Evolutionary conservation across 2,888 invertebrate species (phyloP).

Genomic region (Drosophila kokeensis): DNA sequence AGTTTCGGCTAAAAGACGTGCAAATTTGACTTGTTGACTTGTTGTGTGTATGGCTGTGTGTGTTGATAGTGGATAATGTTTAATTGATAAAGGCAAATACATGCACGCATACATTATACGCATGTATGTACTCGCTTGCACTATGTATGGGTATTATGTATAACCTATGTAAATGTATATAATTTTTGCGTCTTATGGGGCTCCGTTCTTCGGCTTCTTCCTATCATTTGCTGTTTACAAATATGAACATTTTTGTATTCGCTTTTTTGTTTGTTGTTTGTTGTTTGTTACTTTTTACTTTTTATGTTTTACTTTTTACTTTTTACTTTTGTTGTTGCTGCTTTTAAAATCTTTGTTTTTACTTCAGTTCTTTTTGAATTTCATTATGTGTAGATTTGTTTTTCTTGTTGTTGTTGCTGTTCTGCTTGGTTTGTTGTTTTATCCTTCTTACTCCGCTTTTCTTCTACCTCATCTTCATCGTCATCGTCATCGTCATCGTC

Average conservation of each 20-base stretch:
- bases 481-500: constrained; percentile 19
- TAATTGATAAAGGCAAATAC: constrained; percentile 17
- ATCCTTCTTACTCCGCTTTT: constrained; percentile 15
- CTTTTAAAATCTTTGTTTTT: constrained; percentile 82
- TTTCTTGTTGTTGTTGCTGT: constrained; percentile 26
- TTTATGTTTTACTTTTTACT: constrained; percentile 53
- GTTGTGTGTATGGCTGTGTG: constrained; percentile 1
- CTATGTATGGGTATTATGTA: constrained; percentile 23
- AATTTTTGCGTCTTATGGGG: constrained; percentile 31
- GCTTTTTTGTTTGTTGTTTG: constrained; percentile 36
- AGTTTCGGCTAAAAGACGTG: constrained; percentile 33
- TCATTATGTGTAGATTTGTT: constrained; percentile 69
- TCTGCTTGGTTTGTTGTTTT: constrained; percentile 26
- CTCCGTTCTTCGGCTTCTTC: constrained; percentile 14
- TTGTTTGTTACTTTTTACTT: no score
- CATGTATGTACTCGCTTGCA: constrained; percentile 36
- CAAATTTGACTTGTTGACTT: constrained; percentile 17
- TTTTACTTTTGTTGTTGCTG: constrained; percentile 69
- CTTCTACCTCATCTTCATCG: constrained; percentile 16
- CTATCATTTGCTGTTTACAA: constrained; percentile 51
- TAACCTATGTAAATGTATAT: constrained; percentile 41
- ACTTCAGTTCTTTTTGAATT: constrained; percentile 83
- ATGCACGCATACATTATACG: constrained; percentile 19
- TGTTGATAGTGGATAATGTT: constrained; percentile 6
- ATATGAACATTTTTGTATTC: constrained; percentile 56